Evolutionary conservation across 2,797 vertebrate genomes (phyloP).

Genomic region (Poecilia picta): DNA sequence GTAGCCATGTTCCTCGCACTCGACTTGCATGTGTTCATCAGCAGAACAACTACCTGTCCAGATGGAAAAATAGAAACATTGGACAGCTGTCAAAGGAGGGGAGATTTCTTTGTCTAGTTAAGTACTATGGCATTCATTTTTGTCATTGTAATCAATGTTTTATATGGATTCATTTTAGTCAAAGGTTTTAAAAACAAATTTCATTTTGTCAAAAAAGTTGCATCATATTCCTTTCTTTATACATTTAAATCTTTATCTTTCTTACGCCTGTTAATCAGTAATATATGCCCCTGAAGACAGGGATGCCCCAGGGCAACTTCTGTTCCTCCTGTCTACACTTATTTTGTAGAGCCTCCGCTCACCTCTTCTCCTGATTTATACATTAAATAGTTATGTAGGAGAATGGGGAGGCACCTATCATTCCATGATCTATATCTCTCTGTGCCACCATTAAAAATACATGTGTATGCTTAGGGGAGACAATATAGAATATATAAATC

Average conservation of each 20-base stretch:
- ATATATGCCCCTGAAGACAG: slow-evolving; percentile 58
- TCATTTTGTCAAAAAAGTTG: background rate
- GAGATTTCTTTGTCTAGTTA: slow-evolving; percentile 19
- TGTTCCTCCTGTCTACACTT: slow-evolving; percentile 30
- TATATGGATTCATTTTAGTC: slow-evolving; percentile 10
- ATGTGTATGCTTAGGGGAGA: slow-evolving; percentile 83
- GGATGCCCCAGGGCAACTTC: slow-evolving; percentile 43
- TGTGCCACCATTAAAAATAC: slow-evolving; percentile 85
- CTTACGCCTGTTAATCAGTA: slow-evolving; percentile 26
- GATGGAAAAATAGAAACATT: slow-evolving; percentile 67
- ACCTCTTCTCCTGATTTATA: slow-evolving; percentile 79
- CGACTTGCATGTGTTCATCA: slow-evolving; percentile 59
- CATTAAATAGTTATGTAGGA: slow-evolving; percentile 83
- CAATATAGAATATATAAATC: slow-evolving; percentile 87
- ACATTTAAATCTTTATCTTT: background rate
- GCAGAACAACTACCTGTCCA: slow-evolving; percentile 68
- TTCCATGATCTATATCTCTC: slow-evolving; percentile 83
- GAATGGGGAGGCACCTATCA: slow-evolving; percentile 81
- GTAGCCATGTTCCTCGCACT: slow-evolving; percentile 62
- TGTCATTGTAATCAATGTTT: slow-evolving; percentile 10
- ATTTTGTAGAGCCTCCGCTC: slow-evolving; percentile 51
- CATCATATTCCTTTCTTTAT: slow-evolving; percentile 19
- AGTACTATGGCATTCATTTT: slow-evolving; percentile 12
- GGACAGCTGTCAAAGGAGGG: slow-evolving; percentile 24
- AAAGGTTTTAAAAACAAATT: slow-evolving; percentile 14